These are phyloP conservation scores for Rhagoletis zephyria DNA, from an alignment of 1,140 invertebrate species.

Conservation along the genomic window DNA sequence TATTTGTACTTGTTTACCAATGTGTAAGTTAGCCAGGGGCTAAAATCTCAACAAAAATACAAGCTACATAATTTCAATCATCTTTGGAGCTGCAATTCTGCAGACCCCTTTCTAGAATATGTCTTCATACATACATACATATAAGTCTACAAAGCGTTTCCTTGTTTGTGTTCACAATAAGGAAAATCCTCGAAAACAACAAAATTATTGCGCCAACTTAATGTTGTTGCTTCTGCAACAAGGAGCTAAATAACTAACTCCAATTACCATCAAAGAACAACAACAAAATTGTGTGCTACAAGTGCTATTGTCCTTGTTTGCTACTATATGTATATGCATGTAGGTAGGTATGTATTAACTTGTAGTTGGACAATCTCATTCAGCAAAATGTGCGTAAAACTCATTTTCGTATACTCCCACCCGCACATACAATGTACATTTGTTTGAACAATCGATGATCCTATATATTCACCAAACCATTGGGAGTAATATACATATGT, in stretches of 20 bases:
- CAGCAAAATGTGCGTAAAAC: constrained; percentile 27
- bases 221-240: constrained; percentile 19
- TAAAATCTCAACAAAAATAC: not conserved
- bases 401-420: constrained; percentile 12
- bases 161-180: not conserved
- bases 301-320: constrained; percentile 1
- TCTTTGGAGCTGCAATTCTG: not conserved
- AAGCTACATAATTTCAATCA: not conserved
- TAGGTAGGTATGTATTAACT: not conserved
- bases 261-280: not conserved
- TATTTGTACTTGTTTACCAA: too few species aligned
- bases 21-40: not conserved
- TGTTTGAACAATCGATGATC: too few species aligned
- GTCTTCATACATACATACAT: not conserved
- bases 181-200: constrained; percentile 20
- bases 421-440: not conserved
- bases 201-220: not conserved
- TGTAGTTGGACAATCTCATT: not conserved
- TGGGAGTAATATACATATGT: not conserved
- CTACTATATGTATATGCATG: not conserved
- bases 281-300: not conserved
- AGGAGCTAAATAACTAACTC: constrained; percentile 6
- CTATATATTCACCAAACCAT: not conserved
- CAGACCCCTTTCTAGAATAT: not conserved
- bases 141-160: not conserved